Base-by-base conservation (phyloP, 2,797 vertebrate species). In the Ctenopoma multispine region DNA sequence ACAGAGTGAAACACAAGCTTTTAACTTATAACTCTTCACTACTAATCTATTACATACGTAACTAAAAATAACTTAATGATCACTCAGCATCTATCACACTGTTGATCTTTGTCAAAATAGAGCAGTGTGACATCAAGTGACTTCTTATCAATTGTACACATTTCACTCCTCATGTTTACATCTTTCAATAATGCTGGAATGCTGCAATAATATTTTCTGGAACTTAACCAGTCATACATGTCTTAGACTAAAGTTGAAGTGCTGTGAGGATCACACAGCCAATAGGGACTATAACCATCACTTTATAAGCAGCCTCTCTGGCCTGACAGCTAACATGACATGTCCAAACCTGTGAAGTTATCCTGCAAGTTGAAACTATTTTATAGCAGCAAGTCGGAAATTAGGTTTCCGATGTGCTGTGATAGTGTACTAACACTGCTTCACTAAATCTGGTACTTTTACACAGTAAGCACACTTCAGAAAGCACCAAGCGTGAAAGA, bases 271-370 rank as follows among this genome's bases (percentile, higher is more conserved):
- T 50, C 23, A 50, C 27, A 21, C 31, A 72, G 59, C n/a, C n/a
- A 65, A 44, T 48, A 70, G 54, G 14, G 36, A 61, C 17, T 43
- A 12, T 82, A 83, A 79, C 59, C 57, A 46, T 74, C 38, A 53
- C 50, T 76, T 68, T 4, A 23, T 58, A 18, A 55, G 69, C 64
- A 56, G 48, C 38, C 20, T 72, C 49, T 74, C 29, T 31, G 70
- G 74, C 62, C 72, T 59, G 57, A 73, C 34, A 13, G 36, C 41
- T n/a, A 20, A 3, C 7, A 56, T 57, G 67, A 63, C 80, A 50
- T 46, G 79, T 63, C 55, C 1, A 2, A 62, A 79, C 85, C 70
- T 24, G 75, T 61, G 73, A 56, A 2, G 5, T 55, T 51, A 50
- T 40, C 41, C 13, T 0, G 7, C 1, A 5, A 54, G 54, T 40